Evolutionary conservation across 2,888 invertebrate species (phyloP), one percentile per base, ranked within the genome.

Genomic region (Linnaemya vulpina): DNA sequence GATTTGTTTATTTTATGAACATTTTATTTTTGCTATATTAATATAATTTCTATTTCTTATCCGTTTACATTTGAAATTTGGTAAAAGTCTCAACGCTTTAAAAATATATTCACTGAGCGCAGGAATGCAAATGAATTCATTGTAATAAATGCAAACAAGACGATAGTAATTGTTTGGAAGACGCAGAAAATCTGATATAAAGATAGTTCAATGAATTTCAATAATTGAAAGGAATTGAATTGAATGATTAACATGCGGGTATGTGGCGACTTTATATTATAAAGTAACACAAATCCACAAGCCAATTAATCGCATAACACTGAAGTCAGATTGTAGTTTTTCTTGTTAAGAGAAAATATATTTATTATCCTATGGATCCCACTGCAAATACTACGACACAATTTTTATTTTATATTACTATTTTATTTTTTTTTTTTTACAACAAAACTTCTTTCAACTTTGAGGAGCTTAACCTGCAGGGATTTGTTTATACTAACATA

Each of bases 161-260:
- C 73, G 51, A 62, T n/a, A 15, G 68, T 22, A 53, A 40, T 58
- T 67, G 38, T 60, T 49, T 67, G 51, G 22, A 13, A 62, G 17
- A 63, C 43, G 17, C 67, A 53, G 40, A 40, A 65, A 40, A 76
- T 82, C 30, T 77, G 40, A 49, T 60, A 30, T 67, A 79, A 71
- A 71, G 75, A 84, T 70, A 70, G 53, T 76, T 70, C 49, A 75
- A 79, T 79, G 35, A 76, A 76, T 84, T 58, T 40, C 38, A 70
- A 79, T 58, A 68, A 80, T 80, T 76, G 67, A 65, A 80, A 73
- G 35, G 67, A 76, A 78, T 74, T 83, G 62, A 74, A 70, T 83
- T 74, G 68, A 75, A 77, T 76, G 58, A 80, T 63, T 84, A 53
- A 22, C 8, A 63, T 35, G 15, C 40, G 63, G 5, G 35, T 74